Evolutionary conservation across 2,113 vertebrate species (phyloP), one percentile per base, ranked within the genome.

Genomic region (Microtus montanus): DNA sequence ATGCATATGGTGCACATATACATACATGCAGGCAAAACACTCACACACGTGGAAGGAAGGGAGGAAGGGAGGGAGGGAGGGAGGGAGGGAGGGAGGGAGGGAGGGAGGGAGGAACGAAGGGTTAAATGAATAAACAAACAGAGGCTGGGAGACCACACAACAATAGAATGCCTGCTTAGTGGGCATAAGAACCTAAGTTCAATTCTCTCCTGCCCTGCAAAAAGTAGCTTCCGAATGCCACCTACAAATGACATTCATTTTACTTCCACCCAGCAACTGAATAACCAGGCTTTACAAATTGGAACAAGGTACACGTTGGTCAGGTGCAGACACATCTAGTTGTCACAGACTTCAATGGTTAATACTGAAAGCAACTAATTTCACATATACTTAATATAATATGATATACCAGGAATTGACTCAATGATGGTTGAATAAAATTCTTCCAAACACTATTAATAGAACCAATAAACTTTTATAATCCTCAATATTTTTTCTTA

Each of bases 401-500:
- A 86, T 68, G 49, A 74, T 22, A 88, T 89, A 6, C 19, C 33
- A 85, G 71, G 47, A 93, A 75, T 3, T 54, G 63, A 66, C 63
- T 85, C 22, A 33, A 63, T 77, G 35, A 80, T 71, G 30, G 30
- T 14, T 49, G 38, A 91, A 74, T 86, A 95, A 96, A n/a, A 95
- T 86, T 66, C 49, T 90, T 93, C 58, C 61, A 73, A 93, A 66
- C 28, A 12, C 35, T 63, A 71, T 66, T 70, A 58, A 35, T 14
- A 80, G 33, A 58, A 82, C 84, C 35, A 77, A 94, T 28, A 30
- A 74, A n/a, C 90, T 77, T 84, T 94, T 94, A 64, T 44, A 86
- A 96, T 89, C 24, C 73, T 95, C n/a, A 44, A 80, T 63, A 92
- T 33, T 26, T 10, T 28, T 49, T 41, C 41, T 28, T 87, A 61